Conservation (phyloP, 2,888 invertebrate genomes). For the Tetragnatha montana region DNA sequence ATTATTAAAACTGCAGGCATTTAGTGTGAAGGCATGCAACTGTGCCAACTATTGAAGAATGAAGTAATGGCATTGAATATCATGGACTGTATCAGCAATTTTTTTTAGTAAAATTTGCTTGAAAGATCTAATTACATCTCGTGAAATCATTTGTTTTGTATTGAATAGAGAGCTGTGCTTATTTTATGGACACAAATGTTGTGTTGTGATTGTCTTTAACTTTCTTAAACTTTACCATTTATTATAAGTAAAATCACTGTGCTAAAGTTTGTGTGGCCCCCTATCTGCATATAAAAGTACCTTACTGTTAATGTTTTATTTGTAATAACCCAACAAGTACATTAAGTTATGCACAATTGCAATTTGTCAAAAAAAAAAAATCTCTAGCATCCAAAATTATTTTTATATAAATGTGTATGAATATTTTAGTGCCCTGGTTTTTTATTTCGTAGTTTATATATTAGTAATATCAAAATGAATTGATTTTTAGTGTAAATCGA, state of each 20-base stretch:
- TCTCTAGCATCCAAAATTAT: not conserved
- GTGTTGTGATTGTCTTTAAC: not conserved
- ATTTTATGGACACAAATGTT: not conserved
- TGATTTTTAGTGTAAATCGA: not conserved
- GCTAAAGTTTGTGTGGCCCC: not conserved
- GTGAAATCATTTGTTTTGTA: not conserved
- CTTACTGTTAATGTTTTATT: not conserved
- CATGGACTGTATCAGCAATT: not conserved
- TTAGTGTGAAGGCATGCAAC: not conserved
- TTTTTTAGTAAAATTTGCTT: no score
- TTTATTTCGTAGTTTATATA: not conserved
- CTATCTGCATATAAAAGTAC: not conserved
- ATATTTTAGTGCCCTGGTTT: not conserved
- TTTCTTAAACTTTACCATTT: not conserved
- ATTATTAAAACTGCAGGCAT: not conserved
- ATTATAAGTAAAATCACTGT: not conserved
- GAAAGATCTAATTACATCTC: no score
- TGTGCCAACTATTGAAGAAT: not conserved
- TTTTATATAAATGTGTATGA: not conserved
- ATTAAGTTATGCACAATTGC: not conserved
- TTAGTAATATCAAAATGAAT: not conserved
- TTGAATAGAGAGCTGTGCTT: not conserved
- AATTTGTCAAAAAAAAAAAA: not conserved
- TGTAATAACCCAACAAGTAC: not conserved
- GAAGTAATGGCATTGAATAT: conserved; percentile 1